Evolutionary conservation across 2,797 vertebrate genomes (phyloP).

Genomic region (Dicrostonyx torquatus): DNA sequence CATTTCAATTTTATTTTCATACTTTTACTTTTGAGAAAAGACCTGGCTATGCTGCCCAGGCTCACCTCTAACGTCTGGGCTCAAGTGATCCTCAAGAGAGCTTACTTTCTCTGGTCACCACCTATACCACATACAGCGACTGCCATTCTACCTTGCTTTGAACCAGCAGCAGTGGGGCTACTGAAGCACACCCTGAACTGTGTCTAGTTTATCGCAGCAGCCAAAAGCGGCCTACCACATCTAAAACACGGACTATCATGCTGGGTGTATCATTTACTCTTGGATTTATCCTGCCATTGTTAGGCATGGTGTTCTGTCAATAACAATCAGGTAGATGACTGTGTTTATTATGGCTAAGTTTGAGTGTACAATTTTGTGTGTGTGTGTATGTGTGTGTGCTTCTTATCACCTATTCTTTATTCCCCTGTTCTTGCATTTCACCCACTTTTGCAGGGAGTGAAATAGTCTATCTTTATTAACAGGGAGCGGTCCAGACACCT

Average conservation of each 20-base stretch:
- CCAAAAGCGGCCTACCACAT: not conserved
- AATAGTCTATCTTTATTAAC: not conserved
- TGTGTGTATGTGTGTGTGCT: not conserved
- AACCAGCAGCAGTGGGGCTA: not conserved
- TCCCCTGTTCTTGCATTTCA: not conserved
- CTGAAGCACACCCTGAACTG: not conserved
- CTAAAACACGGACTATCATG: not conserved
- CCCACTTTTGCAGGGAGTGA: not conserved
- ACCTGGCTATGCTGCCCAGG: not conserved
- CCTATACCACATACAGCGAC: no score
- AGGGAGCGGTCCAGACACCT: not conserved
- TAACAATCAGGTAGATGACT: not conserved
- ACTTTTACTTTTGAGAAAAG: not conserved
- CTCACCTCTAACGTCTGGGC: not conserved
- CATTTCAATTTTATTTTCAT: not conserved
- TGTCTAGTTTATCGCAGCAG: not conserved
- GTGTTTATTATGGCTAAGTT: not conserved
- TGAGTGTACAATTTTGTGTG: not conserved
- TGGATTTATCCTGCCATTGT: not conserved
- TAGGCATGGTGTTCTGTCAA: not conserved
- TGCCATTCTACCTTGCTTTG: not conserved
- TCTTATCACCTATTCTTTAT: not conserved
- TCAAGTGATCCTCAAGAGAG: not conserved
- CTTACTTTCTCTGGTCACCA: not conserved
- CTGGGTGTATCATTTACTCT: not conserved